Percentiles rank a stretch among this genome's conserved stretches.
phyloP scores from a whole-genome alignment of 2,888 invertebrate species.

The Tholera decimalis region DNA sequence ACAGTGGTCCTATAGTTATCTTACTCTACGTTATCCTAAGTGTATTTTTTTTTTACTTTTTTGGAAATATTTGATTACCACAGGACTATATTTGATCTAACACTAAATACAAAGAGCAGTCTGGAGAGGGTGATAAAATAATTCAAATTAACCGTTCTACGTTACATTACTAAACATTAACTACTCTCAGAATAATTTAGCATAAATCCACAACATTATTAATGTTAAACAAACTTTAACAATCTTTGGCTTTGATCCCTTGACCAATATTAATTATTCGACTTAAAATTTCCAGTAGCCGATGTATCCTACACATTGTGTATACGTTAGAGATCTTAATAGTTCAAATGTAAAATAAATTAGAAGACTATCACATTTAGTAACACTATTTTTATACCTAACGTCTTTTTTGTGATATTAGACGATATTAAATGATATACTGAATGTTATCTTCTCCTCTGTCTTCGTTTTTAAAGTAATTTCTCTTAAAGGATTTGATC shows the following conservation, averaged over 20 bases:
- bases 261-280: constrained; percentile 93
- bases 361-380: constrained; percentile 91
- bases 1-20: constrained; percentile 87
- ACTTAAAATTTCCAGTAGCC: constrained; percentile 84
- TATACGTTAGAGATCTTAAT: constrained; percentile 86
- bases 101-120: constrained; percentile 89
- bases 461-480: constrained; percentile 87
- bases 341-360: constrained; percentile 88
- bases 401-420: constrained; percentile 89
- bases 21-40: constrained; percentile 83
- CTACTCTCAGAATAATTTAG: constrained; percentile 90
- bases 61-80: constrained; percentile 87
- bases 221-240: constrained; percentile 92
- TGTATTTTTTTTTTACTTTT: constrained; percentile 86
- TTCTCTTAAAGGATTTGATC: constrained; percentile 92
- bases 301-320: constrained; percentile 82
- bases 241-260: constrained; percentile 97
- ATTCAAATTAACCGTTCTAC: constrained; percentile 83
- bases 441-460: constrained; percentile 84
- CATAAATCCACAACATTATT: constrained; percentile 90
- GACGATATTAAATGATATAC: constrained; percentile 85
- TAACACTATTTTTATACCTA: constrained; percentile 90
- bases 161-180: constrained; percentile 85
- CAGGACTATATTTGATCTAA: constrained; percentile 87
- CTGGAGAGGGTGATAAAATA: constrained; percentile 90